Percentiles rank a stretch among this genome's conserved stretches.
phyloP scores from a whole-genome alignment of 1,140 invertebrate species.

The Drosophila mauritiana region DNA sequence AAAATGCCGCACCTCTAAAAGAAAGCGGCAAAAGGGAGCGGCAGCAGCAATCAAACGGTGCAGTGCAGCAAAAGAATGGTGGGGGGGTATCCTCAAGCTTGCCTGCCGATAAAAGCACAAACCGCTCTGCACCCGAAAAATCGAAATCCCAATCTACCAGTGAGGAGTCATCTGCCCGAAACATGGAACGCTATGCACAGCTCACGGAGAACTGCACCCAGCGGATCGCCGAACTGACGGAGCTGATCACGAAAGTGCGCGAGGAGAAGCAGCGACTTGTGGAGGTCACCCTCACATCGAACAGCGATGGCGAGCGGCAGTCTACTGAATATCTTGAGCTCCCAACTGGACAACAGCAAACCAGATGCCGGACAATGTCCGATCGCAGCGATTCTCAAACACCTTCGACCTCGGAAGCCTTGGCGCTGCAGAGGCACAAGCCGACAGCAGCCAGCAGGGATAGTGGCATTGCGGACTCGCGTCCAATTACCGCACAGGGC shows the following conservation, averaged over 20 bases:
- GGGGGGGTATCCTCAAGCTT: background rate
- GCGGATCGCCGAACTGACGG: constrained; percentile 74
- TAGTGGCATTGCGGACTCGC: constrained; percentile 75
- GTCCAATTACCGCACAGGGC: constrained; percentile 72
- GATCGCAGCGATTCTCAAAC: constrained; percentile 61
- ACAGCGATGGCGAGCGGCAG: constrained; percentile 68
- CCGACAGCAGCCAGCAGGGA: constrained; percentile 72
- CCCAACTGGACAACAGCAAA: constrained; percentile 27
- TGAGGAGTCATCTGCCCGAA: constrained; percentile 7
- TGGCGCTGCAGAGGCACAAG: constrained; percentile 71
- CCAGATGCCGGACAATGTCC: constrained; percentile 39
- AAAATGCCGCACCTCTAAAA: background rate
- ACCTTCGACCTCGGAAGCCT: constrained; percentile 50
- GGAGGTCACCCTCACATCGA: constrained; percentile 78
- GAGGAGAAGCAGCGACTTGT: constrained; percentile 79
- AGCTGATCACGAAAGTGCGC: constrained; percentile 76
- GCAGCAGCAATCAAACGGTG: background rate
- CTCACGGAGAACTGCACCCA: constrained; percentile 78
- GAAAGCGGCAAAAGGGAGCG: background rate
- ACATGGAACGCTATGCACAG: constrained; percentile 63
- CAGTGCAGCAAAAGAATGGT: background rate
- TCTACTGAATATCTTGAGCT: constrained; percentile 81
- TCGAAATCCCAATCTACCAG: background rate
- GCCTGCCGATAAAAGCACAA: background rate
- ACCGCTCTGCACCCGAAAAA: constrained; percentile 1